A percentile compares a stretch with the other conserved stretches of the same genome.
Evolutionary conservation across 1,140 invertebrate genomes (phyloP).

Genomic region (Hycleus cichorii): DNA sequence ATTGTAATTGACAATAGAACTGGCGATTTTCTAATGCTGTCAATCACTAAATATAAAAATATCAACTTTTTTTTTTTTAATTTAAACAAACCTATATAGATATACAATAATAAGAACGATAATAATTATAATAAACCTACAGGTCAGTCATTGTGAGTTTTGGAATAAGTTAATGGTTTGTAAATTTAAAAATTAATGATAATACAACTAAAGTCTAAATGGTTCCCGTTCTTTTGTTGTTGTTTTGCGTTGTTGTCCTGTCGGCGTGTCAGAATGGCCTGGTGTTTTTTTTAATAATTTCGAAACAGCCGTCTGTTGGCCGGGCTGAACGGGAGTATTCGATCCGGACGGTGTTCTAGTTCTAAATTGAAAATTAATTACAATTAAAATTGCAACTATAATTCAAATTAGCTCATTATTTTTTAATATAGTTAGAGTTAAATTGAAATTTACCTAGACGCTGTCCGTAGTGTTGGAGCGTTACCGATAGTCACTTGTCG

Average conservation of each 20-base stretch:
- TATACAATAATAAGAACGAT: slow-evolving; percentile 16
- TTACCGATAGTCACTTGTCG: slow-evolving; percentile 38
- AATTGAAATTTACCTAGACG: slow-evolving; percentile 37
- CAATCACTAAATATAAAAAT: slow-evolving; percentile 34
- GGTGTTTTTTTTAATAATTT: slow-evolving; percentile 58
- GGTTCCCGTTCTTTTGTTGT: slow-evolving; percentile 55
- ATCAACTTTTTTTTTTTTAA: slow-evolving; percentile 35
- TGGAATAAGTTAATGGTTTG: slow-evolving; percentile 31
- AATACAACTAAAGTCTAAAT: slow-evolving; percentile 52
- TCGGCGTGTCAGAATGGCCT: slow-evolving; percentile 54
- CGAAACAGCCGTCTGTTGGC: slow-evolving; percentile 51
- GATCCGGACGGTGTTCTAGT: slow-evolving; percentile 63
- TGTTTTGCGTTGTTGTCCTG: slow-evolving; percentile 50
- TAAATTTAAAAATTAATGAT: slow-evolving; percentile 21
- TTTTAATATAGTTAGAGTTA: background rate
- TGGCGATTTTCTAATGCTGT: slow-evolving; percentile 26
- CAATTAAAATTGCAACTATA: background rate
- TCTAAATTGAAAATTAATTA: slow-evolving; percentile 37
- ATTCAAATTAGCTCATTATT: background rate
- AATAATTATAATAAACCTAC: slow-evolving; percentile 17
- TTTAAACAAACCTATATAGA: slow-evolving; percentile 13
- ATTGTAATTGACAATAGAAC: slow-evolving; percentile 18
- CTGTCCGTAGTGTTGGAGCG: slow-evolving; percentile 38
- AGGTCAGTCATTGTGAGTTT: slow-evolving; percentile 38
- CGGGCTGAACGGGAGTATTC: slow-evolving; percentile 57